A percentile compares a stretch with the other conserved stretches of the same genome.
Evolutionary conservation across 2,888 invertebrate genomes (phyloP).

Genomic region (Sesamia inferens): DNA sequence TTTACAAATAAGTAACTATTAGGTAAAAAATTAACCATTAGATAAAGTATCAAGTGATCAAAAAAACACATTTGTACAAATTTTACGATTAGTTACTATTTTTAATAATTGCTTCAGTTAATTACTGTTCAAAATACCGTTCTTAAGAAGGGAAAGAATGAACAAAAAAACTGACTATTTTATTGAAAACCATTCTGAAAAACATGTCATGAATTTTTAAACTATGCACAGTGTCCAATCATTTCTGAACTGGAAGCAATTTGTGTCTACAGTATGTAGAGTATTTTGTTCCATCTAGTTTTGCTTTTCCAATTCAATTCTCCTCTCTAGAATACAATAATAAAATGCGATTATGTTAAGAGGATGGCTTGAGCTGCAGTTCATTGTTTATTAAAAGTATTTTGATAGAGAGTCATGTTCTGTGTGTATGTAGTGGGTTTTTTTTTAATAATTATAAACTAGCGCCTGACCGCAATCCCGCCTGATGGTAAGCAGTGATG

Average conservation of each 20-base stretch:
- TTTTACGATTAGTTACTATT: too few species aligned
- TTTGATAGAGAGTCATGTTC: background rate
- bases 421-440: too few species aligned
- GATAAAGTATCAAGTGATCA: too few species aligned
- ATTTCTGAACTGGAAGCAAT: conserved; percentile 30
- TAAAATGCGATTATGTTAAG: conserved; percentile 1
- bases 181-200: conserved; percentile 1
- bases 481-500: too few species aligned
- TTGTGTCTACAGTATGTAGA: conserved; percentile 22
- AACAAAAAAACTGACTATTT: background rate
- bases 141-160: too few species aligned
- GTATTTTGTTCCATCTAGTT: conserved; percentile 30
- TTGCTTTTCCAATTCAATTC: conserved; percentile 7
- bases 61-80: too few species aligned
- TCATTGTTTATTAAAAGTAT: background rate
- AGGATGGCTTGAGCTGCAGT: background rate
- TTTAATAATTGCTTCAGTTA: too few species aligned
- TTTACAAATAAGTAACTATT: too few species aligned
- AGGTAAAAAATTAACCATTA: too few species aligned
- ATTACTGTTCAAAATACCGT: too few species aligned
- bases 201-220: conserved; percentile 32
- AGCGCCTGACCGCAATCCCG: too few species aligned
- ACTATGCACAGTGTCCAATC: conserved; percentile 27
- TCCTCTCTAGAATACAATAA: conserved; percentile 5
- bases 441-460: too few species aligned